Base-by-base conservation (phyloP, 2,113 vertebrate genomes). In the Talpa occidentalis region DNA sequence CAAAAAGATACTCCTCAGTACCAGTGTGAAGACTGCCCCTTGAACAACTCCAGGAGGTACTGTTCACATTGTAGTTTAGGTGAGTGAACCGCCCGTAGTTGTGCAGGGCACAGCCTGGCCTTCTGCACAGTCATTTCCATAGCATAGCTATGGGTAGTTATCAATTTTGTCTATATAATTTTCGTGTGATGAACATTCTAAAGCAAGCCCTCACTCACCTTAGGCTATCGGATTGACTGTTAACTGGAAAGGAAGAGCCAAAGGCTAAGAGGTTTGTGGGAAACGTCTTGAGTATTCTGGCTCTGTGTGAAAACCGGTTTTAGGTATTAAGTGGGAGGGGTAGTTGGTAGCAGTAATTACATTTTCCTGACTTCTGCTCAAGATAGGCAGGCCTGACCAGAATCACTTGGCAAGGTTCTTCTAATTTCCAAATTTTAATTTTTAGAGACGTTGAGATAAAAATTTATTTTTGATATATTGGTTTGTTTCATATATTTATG, bases 341-440 rank as follows among this genome's bases (percentile, higher is more conserved):
- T 95, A 93, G 95, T 60, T 93, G 87, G 67, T 91, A 84, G 66
- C 91, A 93, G 37, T 95, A 94, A 96, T 96, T 78, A 56, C 10
- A 42, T 66, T 92, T 94, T 86, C 60, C 72, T 5, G 59, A 80
- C 76, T 42, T 72, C 37, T 80, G 49, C 69, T 16, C 42, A 93
- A 79, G 17, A 60, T 49, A 81, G 90, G 59, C 37, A 60, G 52
- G 28, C 42, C 47, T 91, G 67, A 49, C 21, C 37, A 90, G 67
- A 30, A 69, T 84, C 54, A 2, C 7, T 72, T 44, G 56, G 47
- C 83, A 92, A 77, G 73, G 5, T 35, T 93, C 42, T 91, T 83
- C 62, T 64, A 42, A 67, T 40, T 91, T 88, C 89, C 47, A 74
- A 35, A 42, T 82, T 37, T 86, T 81, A 88, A 80, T 44, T 70